Base-by-base conservation (phyloP, 2,888 invertebrate species). In the Eilema caniola region DNA sequence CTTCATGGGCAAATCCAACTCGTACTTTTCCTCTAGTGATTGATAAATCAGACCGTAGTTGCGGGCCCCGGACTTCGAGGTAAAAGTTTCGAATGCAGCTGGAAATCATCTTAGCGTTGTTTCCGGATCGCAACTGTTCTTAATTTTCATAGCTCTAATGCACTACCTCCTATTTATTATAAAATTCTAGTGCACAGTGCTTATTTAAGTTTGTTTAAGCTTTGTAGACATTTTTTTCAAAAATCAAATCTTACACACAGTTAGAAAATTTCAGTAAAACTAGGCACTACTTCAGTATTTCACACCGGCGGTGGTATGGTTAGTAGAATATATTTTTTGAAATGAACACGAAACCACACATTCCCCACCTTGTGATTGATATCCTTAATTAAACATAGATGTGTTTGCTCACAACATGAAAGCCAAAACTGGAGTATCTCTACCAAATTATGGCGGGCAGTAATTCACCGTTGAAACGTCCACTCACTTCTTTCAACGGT, bases 401-500 rank as follows among this genome's bases (percentile, higher is more conserved):
- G 24, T 62, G 57, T 62, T 62, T 70, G 24, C 41, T n/a, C 23
- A 53, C 37, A 53, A 71, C 67, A 69, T 72, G 69, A 69, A 66
- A 69, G 23, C 63, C 23, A 61, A 70, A 73, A n/a, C 56, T 59
- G 62, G 66, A 65, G 63, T 67, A 72, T 57, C 37, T 20, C 47
- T 69, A 71, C 67, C 69, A 76, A 74, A 76, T 75, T 60, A 57
- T 53, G 70, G 65, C 57, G 74, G 67, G 70, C 56, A 71, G 67
- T 81, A 79, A 84, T 80, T 80, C 71, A 67, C 72, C 71, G 76
- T 67, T 76, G 75, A 73, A 75, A 82, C 76, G 76, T 72, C 80
- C 81, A 78, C 74, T 75, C 83, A 75, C 70, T 80, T 81, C 77
- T 82, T 80, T 79, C 79, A 62, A 80, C 86, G 84, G 91, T 89